These are phyloP conservation scores for Salvelinus fontinalis DNA, from an alignment of 2,113 vertebrate genomes.

Conservation along the genomic window DNA sequence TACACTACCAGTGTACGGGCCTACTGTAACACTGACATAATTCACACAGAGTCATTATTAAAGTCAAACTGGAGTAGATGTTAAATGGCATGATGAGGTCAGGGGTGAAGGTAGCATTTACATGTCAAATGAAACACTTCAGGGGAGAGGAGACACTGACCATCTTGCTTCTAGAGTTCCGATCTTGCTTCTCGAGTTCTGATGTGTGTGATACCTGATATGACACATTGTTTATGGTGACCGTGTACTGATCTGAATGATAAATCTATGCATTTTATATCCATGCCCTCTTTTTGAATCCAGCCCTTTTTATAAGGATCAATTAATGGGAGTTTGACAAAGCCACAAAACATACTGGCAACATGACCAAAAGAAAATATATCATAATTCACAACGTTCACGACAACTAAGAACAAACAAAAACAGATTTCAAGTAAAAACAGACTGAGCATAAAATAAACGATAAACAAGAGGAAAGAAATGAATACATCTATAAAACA, in stretches of 20 bases:
- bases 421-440: constrained; percentile 53
- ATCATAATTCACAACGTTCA: constrained; percentile 57
- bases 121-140: constrained; percentile 6
- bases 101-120: constrained; percentile 34
- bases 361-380: constrained; percentile 47
- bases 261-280: constrained; percentile 54
- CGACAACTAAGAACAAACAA: constrained; percentile 67
- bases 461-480: constrained; percentile 51
- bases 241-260: constrained; percentile 32
- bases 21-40: constrained; percentile 34
- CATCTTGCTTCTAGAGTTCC: constrained; percentile 17
- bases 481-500: constrained; percentile 35
- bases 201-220: constrained; percentile 15
- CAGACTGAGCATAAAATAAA: constrained; percentile 57
- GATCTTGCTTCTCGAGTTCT: constrained; percentile 18
- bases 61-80: constrained; percentile 26
- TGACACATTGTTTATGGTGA: constrained; percentile 21
- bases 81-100: constrained; percentile 27
- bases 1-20: not conserved
- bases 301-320: constrained; percentile 73
- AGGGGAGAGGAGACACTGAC: constrained; percentile 11
- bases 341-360: constrained; percentile 44
- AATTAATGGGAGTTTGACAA: constrained; percentile 52
- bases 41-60: constrained; percentile 2
- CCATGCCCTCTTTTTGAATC: constrained; percentile 61